Percentiles rank a stretch among this genome's conserved stretches.
Evolutionary conservation across 1,140 invertebrate genomes (phyloP).

Genomic region (Amphibalanus amphitrite): DNA sequence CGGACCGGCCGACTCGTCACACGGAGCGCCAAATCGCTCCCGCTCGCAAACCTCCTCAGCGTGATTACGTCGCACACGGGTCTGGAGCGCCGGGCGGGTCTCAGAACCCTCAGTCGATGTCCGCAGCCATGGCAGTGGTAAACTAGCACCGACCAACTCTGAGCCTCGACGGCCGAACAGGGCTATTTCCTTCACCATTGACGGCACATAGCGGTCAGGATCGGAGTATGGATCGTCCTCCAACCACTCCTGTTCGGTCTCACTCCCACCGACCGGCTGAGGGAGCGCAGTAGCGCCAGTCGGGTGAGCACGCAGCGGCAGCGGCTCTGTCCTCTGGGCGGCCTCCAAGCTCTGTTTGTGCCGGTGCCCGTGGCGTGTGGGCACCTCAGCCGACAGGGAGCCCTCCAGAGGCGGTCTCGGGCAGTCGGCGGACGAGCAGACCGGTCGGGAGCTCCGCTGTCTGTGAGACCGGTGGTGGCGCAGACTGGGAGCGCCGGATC

Average conservation of each 20-base stretch:
- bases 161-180: not conserved
- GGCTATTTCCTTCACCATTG: not conserved
- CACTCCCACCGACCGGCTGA: too few relatives aligned
- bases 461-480: not conserved
- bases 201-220: not conserved
- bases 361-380: too few relatives aligned
- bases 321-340: not conserved
- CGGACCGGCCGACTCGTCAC: not conserved
- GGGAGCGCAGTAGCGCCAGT: not conserved
- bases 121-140: not conserved
- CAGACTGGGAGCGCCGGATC: not conserved
- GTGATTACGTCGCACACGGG: too few relatives aligned
- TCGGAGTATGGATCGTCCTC: too few relatives aligned
- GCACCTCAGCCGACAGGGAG: not conserved
- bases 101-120: too few relatives aligned
- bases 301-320: not conserved
- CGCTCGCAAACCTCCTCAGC: not conserved
- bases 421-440: not conserved
- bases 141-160: too few relatives aligned
- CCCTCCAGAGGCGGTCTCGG: not conserved
- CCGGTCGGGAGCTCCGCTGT: too few relatives aligned
- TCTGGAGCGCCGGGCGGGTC: not conserved
- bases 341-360: not conserved
- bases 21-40: not conserved
- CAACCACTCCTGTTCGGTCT: not conserved